phyloP scores from a whole-genome alignment of 2,113 vertebrate species.

The Eidolon helvum region DNA sequence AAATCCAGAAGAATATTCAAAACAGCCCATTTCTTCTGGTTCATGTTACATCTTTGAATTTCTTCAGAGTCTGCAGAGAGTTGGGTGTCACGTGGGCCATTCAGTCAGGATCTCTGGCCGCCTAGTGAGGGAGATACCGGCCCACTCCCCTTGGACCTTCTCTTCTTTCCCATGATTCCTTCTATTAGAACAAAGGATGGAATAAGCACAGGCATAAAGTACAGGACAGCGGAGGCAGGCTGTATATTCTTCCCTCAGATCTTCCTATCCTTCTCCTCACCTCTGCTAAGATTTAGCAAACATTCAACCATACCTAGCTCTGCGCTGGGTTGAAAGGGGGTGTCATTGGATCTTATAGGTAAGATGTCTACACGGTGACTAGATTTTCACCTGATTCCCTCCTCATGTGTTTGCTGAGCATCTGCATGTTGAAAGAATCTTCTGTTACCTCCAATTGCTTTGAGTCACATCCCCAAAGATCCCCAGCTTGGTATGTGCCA shows the following conservation, averaged over 20 bases:
- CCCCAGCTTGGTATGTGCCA: not conserved
- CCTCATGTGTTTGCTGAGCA: not conserved
- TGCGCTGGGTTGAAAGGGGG: rapidly evolving
- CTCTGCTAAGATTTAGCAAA: not conserved
- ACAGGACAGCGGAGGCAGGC: not conserved
- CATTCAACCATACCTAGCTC: not conserved
- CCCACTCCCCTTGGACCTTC: not conserved
- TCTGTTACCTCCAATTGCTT: not conserved
- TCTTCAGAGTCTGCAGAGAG: not conserved
- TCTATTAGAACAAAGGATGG: not conserved
- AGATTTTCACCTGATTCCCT: not conserved
- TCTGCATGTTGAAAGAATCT: not conserved
- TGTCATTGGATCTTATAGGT: not conserved
- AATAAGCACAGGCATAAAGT: not conserved
- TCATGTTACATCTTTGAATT: not conserved
- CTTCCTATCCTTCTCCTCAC: too few relatives aligned
- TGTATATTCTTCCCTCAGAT: too few relatives aligned
- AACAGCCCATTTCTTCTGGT: not conserved
- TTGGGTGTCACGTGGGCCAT: too few relatives aligned
- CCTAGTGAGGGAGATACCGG: not conserved
- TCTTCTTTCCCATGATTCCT: not conserved
- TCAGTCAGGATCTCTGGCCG: not conserved
- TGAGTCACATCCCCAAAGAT: not conserved
- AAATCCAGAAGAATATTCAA: not conserved
- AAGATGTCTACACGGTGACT: not conserved